Evolutionary conservation across 2,113 vertebrate genomes (phyloP), one percentile per base, ranked within the genome.

Genomic region (Ammospiza caudacuta): DNA sequence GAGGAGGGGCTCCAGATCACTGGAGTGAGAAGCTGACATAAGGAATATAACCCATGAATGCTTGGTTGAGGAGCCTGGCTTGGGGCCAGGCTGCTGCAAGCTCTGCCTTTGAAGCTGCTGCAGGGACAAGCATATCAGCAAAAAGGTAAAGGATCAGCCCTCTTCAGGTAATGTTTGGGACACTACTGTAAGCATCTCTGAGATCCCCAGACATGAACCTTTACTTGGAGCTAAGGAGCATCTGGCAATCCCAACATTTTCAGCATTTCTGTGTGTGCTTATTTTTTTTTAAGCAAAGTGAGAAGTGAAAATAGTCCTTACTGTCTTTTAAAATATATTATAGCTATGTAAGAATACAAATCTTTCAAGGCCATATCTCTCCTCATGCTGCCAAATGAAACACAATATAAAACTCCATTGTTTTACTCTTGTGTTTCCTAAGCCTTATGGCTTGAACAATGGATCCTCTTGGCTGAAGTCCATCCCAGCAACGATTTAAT

Each of bases 381-480:
- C 31, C 54, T 83, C 25, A 10, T 15, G 29, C 80, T 93, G 92
- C 91, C 94, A 96, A 93, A 75, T 3, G 5, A 96, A 89, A 93
- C 22, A 86, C 29, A 63, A 49, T 93, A 78, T 68, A 79, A 87
- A 91, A 81, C 51, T 68, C 61, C 55, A 87, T 92, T 97, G 95
- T 94, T 94, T 73, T 70, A 35, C 49, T 68, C 39, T 49, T 59
- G 21, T 13, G 27, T 82, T 95, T 95, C 83, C 87, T 92, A 77
- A 92, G 91, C 92, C 68, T 96, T 89, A 87, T 0, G 6, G 91
- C 69, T 87, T 92, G 83, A 90, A 64, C 73, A 9, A 1, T 58
- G 80, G 77, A 89, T 92, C 77, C 25, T 90, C 69, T 96, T 95
- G 94, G 96, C 94, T 89, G 80, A 92, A 89, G 74, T 92, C 95